Conservation (phyloP, 1,140 invertebrate genomes). For the Condylostylus longicornis region DNA sequence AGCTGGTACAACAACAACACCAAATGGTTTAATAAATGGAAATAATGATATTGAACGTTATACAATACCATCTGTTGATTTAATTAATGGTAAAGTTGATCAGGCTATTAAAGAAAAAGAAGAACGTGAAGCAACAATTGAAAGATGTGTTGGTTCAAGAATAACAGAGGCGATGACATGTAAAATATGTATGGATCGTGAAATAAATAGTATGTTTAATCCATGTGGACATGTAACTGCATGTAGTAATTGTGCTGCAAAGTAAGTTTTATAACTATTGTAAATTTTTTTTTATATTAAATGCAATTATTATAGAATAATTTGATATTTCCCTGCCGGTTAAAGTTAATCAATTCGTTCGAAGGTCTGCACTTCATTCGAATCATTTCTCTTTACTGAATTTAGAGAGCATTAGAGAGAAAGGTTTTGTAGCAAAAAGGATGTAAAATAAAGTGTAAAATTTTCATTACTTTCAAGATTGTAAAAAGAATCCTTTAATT, state of each 20-base stretch:
- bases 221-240: constrained; percentile 70
- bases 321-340: not conserved
- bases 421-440: too few species aligned
- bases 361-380: not conserved
- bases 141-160: constrained; percentile 30
- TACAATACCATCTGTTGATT: constrained; percentile 8
- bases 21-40: constrained; percentile 6
- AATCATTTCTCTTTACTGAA: too few species aligned
- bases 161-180: constrained; percentile 59
- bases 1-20: constrained; percentile 27
- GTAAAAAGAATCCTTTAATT: too few species aligned
- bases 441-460: too few species aligned
- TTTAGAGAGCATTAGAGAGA: too few species aligned
- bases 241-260: constrained; percentile 51
- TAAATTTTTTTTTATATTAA: too few species aligned
- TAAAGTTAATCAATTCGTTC: not conserved
- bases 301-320: not conserved
- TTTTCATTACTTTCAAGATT: too few species aligned
- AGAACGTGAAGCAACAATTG: constrained; percentile 29
- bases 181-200: constrained; percentile 67
- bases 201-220: constrained; percentile 65
- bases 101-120: constrained; percentile 29
- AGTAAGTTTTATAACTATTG: too few species aligned
- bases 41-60: not conserved
- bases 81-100: constrained; percentile 27